phyloP scores from a whole-genome alignment of 2,113 vertebrate genomes.

The Lasiurus cinereus region DNA sequence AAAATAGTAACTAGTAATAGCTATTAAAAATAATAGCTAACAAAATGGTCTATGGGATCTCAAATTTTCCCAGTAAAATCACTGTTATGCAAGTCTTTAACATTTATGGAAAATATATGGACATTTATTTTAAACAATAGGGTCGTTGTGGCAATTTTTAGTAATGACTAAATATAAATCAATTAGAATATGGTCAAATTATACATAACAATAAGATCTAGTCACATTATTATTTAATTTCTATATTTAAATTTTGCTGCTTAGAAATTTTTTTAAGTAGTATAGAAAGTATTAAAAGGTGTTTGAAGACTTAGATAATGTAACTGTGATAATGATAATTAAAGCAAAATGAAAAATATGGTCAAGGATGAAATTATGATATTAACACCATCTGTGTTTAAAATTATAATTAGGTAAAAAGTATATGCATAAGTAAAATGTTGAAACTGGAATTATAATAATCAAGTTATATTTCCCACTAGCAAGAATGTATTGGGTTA shows the following conservation, averaged over 20 bases:
- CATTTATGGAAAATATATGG: background rate
- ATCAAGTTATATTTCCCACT: background rate
- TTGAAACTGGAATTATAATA: background rate
- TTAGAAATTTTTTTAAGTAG: background rate
- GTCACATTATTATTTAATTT: background rate
- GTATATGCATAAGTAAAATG: background rate
- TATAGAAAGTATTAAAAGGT: background rate
- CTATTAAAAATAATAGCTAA: background rate
- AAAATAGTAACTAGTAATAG: background rate
- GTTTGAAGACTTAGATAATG: background rate
- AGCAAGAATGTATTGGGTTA: background rate
- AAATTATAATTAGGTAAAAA: background rate
- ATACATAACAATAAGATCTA: background rate
- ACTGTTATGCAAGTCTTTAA: background rate
- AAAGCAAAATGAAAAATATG: slow-evolving; percentile 10
- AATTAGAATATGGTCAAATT: background rate
- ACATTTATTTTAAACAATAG: slow-evolving; percentile 5
- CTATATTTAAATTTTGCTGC: slow-evolving; percentile 37
- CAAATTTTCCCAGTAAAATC: background rate
- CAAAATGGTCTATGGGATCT: background rate
- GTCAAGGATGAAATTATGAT: background rate
- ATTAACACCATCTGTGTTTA: background rate
- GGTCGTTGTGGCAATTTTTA: background rate
- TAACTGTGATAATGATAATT: background rate
- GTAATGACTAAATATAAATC: background rate